Evolutionary conservation across 2,888 invertebrate species (phyloP).

Genomic region (Eristalinus aeneus): DNA sequence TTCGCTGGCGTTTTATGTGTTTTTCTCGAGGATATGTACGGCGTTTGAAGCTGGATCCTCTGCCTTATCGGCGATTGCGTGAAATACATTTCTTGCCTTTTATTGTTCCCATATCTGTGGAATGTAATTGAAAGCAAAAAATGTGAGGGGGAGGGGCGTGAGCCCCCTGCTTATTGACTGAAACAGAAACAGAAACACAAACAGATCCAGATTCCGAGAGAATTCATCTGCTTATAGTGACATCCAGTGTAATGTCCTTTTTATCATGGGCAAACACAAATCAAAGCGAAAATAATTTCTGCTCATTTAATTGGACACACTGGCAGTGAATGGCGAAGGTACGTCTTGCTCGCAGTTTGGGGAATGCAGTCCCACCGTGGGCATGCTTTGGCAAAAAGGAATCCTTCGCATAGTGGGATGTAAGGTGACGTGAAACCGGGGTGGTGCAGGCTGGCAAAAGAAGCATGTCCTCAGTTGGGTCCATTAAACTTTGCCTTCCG

Average conservation of each 20-base stretch:
- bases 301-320: constrained; percentile 63
- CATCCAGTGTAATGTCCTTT: constrained; percentile 62
- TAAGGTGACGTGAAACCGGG: background rate
- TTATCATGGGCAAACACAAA: constrained; percentile 55
- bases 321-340: constrained; percentile 47
- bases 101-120: constrained; percentile 56
- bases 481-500: constrained; percentile 62
- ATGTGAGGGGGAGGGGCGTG: constrained; percentile 3
- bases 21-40: constrained; percentile 50
- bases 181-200: constrained; percentile 51
- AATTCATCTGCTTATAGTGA: constrained; percentile 66
- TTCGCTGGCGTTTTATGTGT: constrained; percentile 57
- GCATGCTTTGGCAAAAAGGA: background rate
- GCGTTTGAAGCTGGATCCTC: constrained; percentile 39
- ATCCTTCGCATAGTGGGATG: constrained; percentile 22
- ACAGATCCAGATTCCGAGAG: constrained; percentile 53
- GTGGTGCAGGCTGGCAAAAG: constrained; percentile 4
- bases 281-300: constrained; percentile 66
- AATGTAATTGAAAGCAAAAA: constrained; percentile 48
- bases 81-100: constrained; percentile 38
- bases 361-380: constrained; percentile 27
- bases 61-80: constrained; percentile 57
- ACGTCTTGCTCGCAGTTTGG: constrained; percentile 8
- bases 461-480: constrained; percentile 29
- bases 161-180: background rate